Conservation (phyloP, 2,888 invertebrate genomes). For the Molorchus minor region DNA sequence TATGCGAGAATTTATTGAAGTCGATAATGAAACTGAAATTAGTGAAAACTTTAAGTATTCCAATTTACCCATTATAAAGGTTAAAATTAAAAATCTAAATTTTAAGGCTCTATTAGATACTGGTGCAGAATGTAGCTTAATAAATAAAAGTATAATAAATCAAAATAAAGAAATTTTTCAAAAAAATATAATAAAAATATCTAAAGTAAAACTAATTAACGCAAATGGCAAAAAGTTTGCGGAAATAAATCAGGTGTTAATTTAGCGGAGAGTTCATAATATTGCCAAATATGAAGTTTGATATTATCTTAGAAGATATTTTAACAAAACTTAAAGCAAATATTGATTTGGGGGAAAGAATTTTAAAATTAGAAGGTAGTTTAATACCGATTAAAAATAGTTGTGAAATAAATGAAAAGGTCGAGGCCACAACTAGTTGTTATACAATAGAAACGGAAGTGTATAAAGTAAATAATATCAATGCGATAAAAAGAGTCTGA, state of each 20-base stretch:
- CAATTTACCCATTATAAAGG: neutral
- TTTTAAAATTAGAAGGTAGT: neutral
- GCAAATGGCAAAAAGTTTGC: slow-evolving; percentile 2
- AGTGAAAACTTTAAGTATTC: neutral
- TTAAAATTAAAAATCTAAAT: neutral
- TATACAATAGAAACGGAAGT: neutral
- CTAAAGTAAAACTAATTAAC: neutral
- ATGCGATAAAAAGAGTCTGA: neutral
- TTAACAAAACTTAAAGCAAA: neutral
- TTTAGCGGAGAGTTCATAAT: neutral
- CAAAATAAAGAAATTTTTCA: neutral
- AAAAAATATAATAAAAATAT: neutral
- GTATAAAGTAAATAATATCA: no score
- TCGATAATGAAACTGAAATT: neutral
- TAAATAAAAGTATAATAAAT: neutral
- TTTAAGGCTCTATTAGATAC: neutral
- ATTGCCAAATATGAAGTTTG: neutral
- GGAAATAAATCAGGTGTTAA: neutral
- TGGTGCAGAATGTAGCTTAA: neutral
- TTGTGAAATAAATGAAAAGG: neutral
- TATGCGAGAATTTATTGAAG: neutral
- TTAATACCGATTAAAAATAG: neutral
- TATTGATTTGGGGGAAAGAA: neutral
- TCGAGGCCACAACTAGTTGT: neutral
- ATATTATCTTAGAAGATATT: neutral